phyloP scores from a whole-genome alignment of 2,113 vertebrate species.

The Megalops atlanticus region DNA sequence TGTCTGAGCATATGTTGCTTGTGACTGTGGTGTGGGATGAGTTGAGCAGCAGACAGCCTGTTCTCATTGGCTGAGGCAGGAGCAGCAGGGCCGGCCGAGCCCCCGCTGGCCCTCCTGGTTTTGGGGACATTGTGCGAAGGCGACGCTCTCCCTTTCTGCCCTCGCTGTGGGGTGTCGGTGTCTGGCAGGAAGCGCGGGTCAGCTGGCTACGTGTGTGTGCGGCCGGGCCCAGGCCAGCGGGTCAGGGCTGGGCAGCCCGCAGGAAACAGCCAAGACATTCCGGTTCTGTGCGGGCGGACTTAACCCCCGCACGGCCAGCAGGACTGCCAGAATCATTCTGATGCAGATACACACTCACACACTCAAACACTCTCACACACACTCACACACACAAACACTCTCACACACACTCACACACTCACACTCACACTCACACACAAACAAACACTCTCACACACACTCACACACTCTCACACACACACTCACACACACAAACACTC shows the following conservation, averaged over 20 bases:
- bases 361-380: background rate
- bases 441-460: background rate
- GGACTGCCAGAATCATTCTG: background rate
- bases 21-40: too few species aligned
- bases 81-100: background rate
- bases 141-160: background rate
- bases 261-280: slow-evolving; percentile 32
- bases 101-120: background rate
- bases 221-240: background rate
- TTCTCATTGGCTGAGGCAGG: background rate
- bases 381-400: background rate
- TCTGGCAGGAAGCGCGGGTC: slow-evolving; percentile 14
- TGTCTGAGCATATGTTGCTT: too few species aligned
- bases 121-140: slow-evolving; percentile 4
- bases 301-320: slow-evolving; percentile 15
- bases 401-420: background rate
- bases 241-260: slow-evolving; percentile 15
- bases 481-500: background rate
- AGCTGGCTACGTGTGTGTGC: slow-evolving; percentile 28
- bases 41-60: too few species aligned
- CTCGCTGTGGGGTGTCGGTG: background rate
- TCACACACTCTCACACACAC: slow-evolving; percentile 15
- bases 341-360: background rate
- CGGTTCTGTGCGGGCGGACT: slow-evolving; percentile 10
- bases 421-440: too few species aligned